Percentiles rank a stretch among this genome's conserved stretches.
phyloP scores from a whole-genome alignment of 1,140 invertebrate genomes.

The Drosophila sechellia region DNA sequence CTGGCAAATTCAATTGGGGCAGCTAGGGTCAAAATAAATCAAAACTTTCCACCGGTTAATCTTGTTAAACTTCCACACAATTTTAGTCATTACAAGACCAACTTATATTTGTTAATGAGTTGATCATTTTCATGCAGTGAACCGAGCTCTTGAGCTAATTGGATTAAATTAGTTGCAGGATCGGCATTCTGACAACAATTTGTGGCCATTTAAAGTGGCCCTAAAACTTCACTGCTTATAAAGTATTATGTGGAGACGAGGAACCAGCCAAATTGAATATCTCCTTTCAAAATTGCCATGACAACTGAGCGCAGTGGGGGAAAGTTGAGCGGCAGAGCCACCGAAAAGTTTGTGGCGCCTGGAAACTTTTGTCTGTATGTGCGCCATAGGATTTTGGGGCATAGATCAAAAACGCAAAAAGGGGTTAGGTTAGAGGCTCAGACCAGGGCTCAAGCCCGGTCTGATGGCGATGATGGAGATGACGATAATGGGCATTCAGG shows the following conservation, averaged over 20 bases:
- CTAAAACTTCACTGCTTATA: slow-evolving; percentile 58
- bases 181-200: slow-evolving; percentile 44
- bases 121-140: slow-evolving; percentile 25
- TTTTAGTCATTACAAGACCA: neutral
- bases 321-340: slow-evolving; percentile 3
- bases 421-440: slow-evolving; percentile 42
- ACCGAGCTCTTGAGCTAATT: slow-evolving; percentile 24
- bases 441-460: slow-evolving; percentile 29
- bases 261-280: slow-evolving; percentile 64
- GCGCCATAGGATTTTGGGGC: slow-evolving; percentile 48
- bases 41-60: neutral
- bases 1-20: slow-evolving; percentile 48
- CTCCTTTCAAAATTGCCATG: slow-evolving; percentile 52
- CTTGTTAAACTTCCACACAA: neutral
- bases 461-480: slow-evolving; percentile 64
- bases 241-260: slow-evolving; percentile 35
- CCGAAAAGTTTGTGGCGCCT: slow-evolving; percentile 58
- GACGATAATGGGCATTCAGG: slow-evolving; percentile 76
- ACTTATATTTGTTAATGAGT: slow-evolving; percentile 27
- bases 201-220: slow-evolving; percentile 54
- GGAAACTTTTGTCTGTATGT: slow-evolving; percentile 52
- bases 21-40: neutral
- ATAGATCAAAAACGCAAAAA: slow-evolving; percentile 74
- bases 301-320: slow-evolving; percentile 42
- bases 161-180: slow-evolving; percentile 50